Conservation (phyloP, 2,797 vertebrate species). For the Setipinna tenuifilis region DNA sequence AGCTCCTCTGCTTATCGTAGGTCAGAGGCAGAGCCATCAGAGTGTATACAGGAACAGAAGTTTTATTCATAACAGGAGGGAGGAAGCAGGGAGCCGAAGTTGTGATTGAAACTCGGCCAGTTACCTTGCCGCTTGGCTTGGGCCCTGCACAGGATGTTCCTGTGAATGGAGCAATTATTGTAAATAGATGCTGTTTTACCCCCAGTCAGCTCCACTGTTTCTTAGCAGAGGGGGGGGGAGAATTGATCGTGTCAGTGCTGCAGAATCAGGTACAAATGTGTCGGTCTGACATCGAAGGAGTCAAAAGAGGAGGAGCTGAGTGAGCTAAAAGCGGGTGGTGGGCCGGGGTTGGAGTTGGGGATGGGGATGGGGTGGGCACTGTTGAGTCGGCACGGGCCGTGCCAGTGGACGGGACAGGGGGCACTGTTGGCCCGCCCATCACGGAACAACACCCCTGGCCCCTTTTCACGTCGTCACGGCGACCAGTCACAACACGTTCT, state of each 20-base stretch:
- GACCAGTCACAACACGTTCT: neutral
- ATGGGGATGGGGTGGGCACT: neutral
- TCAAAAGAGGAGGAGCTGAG: too few species aligned
- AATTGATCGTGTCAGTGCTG: neutral
- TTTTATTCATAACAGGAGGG: conserved; percentile 4
- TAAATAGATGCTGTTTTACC: neutral
- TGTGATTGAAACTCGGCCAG: conserved; percentile 21
- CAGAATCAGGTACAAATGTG: neutral
- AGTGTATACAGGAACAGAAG: neutral
- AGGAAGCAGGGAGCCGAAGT: neutral
- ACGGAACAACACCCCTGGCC: neutral
- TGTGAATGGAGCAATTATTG: conserved; percentile 8
- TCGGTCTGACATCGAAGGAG: neutral
- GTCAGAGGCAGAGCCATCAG: neutral
- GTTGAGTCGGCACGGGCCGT: neutral
- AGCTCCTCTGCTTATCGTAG: neutral
- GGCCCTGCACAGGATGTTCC: neutral
- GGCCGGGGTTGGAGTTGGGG: neutral
- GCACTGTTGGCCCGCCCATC: neutral
- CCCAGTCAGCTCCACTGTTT: neutral
- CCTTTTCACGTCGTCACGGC: neutral
- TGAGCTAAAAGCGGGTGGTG: neutral
- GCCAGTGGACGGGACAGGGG: neutral
- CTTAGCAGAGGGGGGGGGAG: neutral
- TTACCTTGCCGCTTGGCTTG: neutral